A percentile compares a stretch with the other conserved stretches of the same genome.
Evolutionary conservation across 2,113 vertebrate species (phyloP).

Genomic region (Rattus rattus): DNA sequence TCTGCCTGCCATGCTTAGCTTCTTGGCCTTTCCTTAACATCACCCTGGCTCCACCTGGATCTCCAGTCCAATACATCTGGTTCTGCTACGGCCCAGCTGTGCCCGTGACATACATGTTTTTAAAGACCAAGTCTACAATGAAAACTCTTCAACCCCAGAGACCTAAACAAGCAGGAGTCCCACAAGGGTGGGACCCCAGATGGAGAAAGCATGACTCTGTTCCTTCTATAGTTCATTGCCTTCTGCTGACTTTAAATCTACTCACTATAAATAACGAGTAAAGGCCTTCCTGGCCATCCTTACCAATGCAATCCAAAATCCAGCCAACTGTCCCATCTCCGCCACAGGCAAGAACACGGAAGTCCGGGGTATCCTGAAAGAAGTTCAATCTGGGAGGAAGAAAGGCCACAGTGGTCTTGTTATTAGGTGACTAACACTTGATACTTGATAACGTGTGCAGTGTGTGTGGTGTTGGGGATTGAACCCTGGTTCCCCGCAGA

Average conservation of each 20-base stretch:
- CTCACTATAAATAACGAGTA: neutral
- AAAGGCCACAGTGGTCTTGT: conserved; percentile 15
- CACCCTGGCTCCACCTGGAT: neutral
- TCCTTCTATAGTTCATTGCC: neutral
- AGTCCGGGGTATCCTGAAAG: conserved; percentile 87
- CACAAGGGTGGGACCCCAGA: neutral
- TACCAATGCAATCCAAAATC: conserved; percentile 91
- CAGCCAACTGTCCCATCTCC: conserved; percentile 89
- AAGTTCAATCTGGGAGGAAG: conserved; percentile 86
- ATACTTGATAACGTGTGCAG: neutral
- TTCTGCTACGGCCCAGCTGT: neutral
- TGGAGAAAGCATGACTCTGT: neutral
- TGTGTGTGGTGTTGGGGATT: neutral
- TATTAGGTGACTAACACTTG: neutral
- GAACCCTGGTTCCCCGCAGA: neutral
- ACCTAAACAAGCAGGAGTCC: neutral
- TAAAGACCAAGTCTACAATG: neutral
- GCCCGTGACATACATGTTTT: neutral
- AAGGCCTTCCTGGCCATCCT: conserved; percentile 50
- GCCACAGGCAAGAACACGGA: conserved; percentile 88
- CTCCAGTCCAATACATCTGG: no score
- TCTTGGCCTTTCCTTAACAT: neutral
- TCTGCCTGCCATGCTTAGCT: neutral
- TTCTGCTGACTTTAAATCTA: neutral
- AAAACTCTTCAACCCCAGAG: conserved; percentile 2